Evolutionary conservation across 1,140 invertebrate genomes (phyloP).

Genomic region (Ditylenchus dipsaci): DNA sequence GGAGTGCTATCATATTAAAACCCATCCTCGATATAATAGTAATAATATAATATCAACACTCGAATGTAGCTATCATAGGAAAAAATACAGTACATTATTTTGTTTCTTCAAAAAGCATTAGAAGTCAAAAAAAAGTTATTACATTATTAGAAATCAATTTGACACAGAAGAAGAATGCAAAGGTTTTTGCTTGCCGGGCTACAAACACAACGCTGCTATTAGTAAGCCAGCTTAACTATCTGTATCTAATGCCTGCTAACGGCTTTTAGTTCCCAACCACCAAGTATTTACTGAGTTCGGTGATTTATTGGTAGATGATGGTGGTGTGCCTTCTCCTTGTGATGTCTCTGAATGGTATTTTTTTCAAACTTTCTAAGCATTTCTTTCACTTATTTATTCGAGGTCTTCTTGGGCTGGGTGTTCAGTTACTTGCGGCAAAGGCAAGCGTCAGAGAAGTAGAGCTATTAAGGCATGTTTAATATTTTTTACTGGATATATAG

Average conservation of each 20-base stretch:
- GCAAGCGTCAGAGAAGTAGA: conserved; percentile 58
- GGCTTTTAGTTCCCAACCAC: conserved; percentile 47
- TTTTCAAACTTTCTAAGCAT: not conserved
- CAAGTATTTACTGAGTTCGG: conserved; percentile 47
- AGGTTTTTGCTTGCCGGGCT: conserved; percentile 46
- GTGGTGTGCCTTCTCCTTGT: conserved; percentile 62
- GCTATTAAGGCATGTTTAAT: conserved; percentile 61
- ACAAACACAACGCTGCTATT: conserved; percentile 45
- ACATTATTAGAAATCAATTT: conserved; percentile 65
- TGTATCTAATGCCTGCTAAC: no score
- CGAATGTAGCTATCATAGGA: no score
- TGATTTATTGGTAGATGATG: conserved; percentile 40
- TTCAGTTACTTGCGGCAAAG: conserved; percentile 69
- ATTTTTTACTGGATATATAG: not conserved
- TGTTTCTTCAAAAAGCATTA: no score
- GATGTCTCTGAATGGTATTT: conserved; percentile 67
- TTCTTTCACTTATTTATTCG: not conserved
- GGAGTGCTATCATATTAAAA: no score
- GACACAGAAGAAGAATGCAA: conserved; percentile 58
- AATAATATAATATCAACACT: no score
- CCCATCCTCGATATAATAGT: no score
- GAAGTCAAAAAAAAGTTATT: no score
- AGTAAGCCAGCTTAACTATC: conserved; percentile 14
- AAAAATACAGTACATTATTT: no score
- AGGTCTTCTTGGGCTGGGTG: conserved; percentile 71